A percentile compares a stretch with the other conserved stretches of the same genome.
Evolutionary conservation across 2,113 vertebrate genomes (phyloP).

Genomic region (Pterophyllum scalare): DNA sequence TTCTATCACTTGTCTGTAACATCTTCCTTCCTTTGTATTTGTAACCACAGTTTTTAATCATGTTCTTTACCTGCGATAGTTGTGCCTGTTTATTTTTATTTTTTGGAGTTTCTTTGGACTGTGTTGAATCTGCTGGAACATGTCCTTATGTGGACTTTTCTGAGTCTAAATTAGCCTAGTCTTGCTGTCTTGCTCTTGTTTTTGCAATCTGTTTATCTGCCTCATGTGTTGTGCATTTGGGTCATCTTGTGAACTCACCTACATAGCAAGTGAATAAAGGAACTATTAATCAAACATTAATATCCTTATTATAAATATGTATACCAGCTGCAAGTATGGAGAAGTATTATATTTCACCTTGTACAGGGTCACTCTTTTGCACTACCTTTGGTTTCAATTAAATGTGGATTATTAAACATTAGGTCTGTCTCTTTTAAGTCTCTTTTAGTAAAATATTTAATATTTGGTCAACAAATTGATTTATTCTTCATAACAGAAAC

Average conservation of each 20-base stretch:
- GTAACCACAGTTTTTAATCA: background rate
- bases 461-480: too few relatives aligned
- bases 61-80: background rate
- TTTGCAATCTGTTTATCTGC: background rate
- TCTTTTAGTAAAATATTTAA: too few relatives aligned
- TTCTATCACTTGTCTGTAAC: accelerated
- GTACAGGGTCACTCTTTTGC: background rate
- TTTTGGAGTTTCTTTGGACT: background rate
- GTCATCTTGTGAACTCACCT: background rate
- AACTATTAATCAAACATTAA: background rate
- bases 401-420: too few relatives aligned
- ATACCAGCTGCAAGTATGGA: background rate
- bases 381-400: background rate
- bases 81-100: background rate
- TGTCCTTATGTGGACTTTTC: background rate
- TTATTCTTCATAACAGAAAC: too few relatives aligned
- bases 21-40: background rate
- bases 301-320: background rate
- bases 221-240: background rate
- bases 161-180: background rate
- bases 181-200: background rate
- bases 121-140: background rate
- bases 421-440: too few relatives aligned
- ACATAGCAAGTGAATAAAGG: slow-evolving; percentile 16
- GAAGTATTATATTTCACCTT: background rate